Evolutionary conservation across 2,797 vertebrate genomes (phyloP).

Genomic region (Dryobates pubescens): DNA sequence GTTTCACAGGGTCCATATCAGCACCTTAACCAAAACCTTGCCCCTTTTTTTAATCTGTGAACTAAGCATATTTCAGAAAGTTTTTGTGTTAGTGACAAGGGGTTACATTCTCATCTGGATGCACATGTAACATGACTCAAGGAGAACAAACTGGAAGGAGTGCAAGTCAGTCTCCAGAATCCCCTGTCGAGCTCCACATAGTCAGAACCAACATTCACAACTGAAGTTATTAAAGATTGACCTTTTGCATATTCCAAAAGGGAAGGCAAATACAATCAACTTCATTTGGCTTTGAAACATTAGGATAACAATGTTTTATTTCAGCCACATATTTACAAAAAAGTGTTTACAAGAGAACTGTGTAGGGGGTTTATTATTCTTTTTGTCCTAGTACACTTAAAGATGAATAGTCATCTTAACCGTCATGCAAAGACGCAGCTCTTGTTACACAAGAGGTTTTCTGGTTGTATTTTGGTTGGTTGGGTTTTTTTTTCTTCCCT

Average conservation of each 20-base stretch:
- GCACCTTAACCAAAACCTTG: constrained; percentile 37
- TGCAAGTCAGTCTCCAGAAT: constrained; percentile 16
- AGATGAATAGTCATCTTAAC: constrained; percentile 72
- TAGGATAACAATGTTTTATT: constrained; percentile 73
- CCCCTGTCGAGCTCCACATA: background rate
- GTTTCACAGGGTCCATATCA: constrained; percentile 32
- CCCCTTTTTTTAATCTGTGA: background rate
- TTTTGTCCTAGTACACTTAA: constrained; percentile 53
- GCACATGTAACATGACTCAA: constrained; percentile 3
- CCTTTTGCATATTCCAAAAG: constrained; percentile 48
- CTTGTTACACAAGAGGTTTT: constrained; percentile 56
- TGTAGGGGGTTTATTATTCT: constrained; percentile 32
- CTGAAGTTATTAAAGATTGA: constrained; percentile 40
- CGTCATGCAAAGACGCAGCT: constrained; percentile 59
- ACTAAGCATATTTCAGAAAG: background rate
- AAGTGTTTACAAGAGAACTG: constrained; percentile 72
- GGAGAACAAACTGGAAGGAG: constrained; percentile 29
- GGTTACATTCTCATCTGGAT: constrained; percentile 35
- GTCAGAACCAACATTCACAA: constrained; percentile 44
- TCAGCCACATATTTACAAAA: constrained; percentile 79
- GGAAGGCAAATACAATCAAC: constrained; percentile 65
- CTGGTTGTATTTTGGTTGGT: background rate
- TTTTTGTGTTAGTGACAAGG: background rate
- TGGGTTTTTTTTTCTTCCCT: background rate
- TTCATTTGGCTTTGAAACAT: constrained; percentile 75